A percentile compares a stretch with the other conserved stretches of the same genome.
Conservation (phyloP, 2,888 invertebrate genomes). For the Hetaerina titia region DNA sequence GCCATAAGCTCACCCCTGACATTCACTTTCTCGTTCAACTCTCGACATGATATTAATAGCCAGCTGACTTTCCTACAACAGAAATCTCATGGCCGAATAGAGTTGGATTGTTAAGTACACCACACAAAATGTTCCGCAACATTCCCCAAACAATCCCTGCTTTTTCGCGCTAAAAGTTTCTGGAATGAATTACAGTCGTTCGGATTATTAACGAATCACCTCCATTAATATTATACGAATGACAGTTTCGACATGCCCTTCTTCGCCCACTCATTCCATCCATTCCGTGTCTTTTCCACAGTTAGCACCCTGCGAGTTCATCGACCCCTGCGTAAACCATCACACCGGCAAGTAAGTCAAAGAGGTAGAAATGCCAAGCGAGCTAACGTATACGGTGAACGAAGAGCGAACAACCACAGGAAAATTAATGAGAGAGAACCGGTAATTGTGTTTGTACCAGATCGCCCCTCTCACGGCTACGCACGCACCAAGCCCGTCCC, state of each 20-base stretch:
- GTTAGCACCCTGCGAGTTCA: no score
- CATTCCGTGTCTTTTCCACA: no score
- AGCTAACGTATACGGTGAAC: neutral
- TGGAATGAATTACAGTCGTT: no score
- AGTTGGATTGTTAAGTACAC: no score
- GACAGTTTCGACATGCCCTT: no score
- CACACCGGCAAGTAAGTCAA: neutral
- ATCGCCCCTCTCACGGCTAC: neutral
- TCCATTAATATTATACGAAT: no score
- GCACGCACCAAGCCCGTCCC: neutral
- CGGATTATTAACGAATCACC: no score
- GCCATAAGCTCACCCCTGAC: neutral
- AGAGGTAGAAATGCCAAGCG: neutral
- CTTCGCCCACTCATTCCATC: no score
- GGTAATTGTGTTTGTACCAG: slow-evolving; percentile 10
- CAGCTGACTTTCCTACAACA: neutral
- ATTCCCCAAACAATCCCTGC: no score
- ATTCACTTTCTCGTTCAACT: slow-evolving; percentile 8
- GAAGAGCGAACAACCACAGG: neutral
- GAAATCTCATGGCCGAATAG: no score
- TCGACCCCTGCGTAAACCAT: neutral
- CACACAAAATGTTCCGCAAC: no score
- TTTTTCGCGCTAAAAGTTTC: no score
- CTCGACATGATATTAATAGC: neutral
- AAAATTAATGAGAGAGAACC: neutral